phyloP scores from a whole-genome alignment of 2,888 invertebrate species.

The Tetragonisca angustula region DNA sequence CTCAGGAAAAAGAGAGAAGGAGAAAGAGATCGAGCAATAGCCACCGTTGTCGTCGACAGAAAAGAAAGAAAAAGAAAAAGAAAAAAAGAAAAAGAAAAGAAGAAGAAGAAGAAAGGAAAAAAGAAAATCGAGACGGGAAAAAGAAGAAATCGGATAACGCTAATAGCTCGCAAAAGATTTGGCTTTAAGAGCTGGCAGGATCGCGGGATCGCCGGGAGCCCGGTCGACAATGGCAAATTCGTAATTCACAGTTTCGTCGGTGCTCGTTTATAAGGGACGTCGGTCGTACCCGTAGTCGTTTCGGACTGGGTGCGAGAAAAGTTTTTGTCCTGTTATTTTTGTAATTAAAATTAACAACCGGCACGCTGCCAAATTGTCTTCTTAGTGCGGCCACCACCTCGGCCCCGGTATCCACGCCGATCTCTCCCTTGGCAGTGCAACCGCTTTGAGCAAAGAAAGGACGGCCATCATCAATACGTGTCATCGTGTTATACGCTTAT shows the following conservation, averaged over 20 bases:
- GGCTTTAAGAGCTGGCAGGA: constrained; percentile 49
- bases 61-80: neutral
- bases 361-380: constrained; percentile 82
- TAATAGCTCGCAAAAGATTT: constrained; percentile 50
- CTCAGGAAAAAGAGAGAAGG: neutral
- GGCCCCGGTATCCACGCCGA: constrained; percentile 47
- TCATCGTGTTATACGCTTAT: constrained; percentile 77
- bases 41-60: too few relatives aligned
- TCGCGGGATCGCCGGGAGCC: constrained; percentile 13
- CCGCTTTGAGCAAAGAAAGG: constrained; percentile 67
- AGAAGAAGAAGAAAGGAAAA: too few relatives aligned
- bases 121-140: neutral
- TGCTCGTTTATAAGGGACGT: constrained; percentile 55
- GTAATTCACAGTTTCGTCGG: constrained; percentile 48
- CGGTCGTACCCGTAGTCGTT: neutral
- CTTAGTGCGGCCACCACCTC: constrained; percentile 74
- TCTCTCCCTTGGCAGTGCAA: constrained; percentile 62
- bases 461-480: constrained; percentile 83
- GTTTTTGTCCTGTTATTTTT: constrained; percentile 79
- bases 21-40: too few relatives aligned
- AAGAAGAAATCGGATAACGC: neutral
- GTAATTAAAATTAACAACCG: constrained; percentile 83
- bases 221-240: constrained; percentile 45
- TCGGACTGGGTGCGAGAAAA: constrained; percentile 41
- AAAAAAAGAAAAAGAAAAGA: neutral